Evolutionary conservation across 2,797 vertebrate species (phyloP).

Genomic region (Falco concolor): DNA sequence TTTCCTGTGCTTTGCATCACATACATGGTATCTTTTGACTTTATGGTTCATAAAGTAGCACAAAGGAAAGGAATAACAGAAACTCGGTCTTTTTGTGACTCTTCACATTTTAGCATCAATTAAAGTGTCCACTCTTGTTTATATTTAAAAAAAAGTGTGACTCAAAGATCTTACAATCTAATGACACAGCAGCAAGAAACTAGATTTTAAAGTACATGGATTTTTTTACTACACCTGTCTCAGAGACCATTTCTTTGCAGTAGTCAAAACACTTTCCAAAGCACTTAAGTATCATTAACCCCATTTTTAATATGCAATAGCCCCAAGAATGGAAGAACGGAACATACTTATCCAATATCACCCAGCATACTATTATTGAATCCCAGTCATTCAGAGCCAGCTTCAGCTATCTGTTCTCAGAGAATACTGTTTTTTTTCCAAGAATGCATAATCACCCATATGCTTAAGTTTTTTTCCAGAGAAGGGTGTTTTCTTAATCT

Average conservation of each 20-base stretch:
- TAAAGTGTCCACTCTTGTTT: neutral
- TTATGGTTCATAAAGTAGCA: neutral
- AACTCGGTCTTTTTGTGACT: neutral
- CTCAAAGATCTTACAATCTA: neutral
- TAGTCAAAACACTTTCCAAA: neutral
- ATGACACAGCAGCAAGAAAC: neutral
- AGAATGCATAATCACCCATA: neutral
- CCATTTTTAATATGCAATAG: neutral
- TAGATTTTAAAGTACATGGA: neutral
- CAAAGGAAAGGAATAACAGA: neutral
- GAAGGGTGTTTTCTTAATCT: neutral
- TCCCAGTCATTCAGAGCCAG: neutral
- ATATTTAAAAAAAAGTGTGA: neutral
- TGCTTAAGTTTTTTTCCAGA: neutral
- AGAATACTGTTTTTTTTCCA: neutral
- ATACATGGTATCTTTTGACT: neutral
- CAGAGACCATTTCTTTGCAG: neutral
- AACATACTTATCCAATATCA: neutral
- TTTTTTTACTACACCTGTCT: neutral
- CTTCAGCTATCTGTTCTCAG: neutral
- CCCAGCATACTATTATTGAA: fast-evolving
- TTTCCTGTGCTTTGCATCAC: neutral
- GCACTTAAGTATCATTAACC: neutral
- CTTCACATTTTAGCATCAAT: neutral
- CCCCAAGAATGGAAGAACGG: neutral